A percentile compares a stretch with the other conserved stretches of the same genome.
Conservation (phyloP, 2,113 vertebrate species). For the Smithornis capensis region DNA sequence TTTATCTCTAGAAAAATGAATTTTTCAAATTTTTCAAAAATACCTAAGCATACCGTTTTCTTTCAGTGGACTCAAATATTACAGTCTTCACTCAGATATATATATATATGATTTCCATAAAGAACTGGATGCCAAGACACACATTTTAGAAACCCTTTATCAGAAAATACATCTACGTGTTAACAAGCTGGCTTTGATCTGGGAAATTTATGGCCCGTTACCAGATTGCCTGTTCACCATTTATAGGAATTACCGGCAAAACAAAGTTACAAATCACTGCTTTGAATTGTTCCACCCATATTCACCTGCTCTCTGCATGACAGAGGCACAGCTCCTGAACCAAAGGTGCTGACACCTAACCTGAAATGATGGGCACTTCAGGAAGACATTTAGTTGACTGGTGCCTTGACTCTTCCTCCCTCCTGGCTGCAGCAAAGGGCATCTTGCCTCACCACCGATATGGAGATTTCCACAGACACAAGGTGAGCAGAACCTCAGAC, state of each 20-base stretch:
- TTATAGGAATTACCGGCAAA: slow-evolving; percentile 20
- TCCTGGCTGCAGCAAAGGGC: accelerated
- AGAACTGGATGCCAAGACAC: neutral
- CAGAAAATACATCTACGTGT: neutral
- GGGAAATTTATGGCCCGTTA: neutral
- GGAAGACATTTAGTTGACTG: accelerated
- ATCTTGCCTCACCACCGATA: neutral
- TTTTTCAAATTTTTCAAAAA: too few species aligned
- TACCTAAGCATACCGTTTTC: neutral
- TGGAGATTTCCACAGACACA: neutral
- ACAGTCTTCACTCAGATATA: neutral
- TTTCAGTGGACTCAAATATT: neutral
- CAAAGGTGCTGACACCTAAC: neutral
- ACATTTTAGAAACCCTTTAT: neutral
- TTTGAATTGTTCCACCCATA: slow-evolving; percentile 43
- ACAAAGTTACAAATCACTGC: slow-evolving; percentile 47
- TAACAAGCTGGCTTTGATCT: neutral
- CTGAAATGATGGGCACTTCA: accelerated
- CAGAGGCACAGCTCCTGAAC: neutral
- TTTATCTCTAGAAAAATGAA: neutral
- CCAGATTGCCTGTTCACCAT: neutral
- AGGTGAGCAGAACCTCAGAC: neutral
- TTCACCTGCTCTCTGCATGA: neutral
- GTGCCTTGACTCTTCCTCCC: accelerated
- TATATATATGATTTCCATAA: neutral